These are phyloP conservation scores for Momotus momota DNA, from an alignment of 2,797 vertebrate genomes.

Conservation along the genomic window DNA sequence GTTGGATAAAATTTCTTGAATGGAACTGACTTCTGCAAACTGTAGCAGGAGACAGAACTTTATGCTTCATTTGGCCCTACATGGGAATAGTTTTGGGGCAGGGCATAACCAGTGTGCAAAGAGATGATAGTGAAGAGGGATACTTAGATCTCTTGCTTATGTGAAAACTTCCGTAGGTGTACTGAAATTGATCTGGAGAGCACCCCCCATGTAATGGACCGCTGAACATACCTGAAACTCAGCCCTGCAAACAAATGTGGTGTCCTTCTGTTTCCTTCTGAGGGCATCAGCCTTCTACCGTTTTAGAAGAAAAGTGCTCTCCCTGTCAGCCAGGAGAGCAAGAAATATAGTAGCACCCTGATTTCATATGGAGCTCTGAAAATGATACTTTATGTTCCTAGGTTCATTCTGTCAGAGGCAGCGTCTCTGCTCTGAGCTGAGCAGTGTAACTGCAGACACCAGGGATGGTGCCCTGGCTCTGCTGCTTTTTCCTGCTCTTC, in stretches of 20 bases:
- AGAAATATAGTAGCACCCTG: neutral
- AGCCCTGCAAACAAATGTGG: neutral
- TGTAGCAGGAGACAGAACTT: neutral
- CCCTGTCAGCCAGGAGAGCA: neutral
- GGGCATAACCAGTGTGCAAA: neutral
- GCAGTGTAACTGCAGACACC: neutral
- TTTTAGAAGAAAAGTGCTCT: neutral
- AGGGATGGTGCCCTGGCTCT: neutral
- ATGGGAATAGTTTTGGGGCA: neutral
- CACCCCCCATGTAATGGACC: fast-evolving
- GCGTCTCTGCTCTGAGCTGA: neutral
- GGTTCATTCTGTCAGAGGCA: neutral
- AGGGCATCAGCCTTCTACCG: neutral
- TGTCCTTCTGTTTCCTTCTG: neutral
- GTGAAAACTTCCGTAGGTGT: neutral
- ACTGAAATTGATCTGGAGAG: neutral
- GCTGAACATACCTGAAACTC: neutral
- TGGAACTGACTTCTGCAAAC: neutral
- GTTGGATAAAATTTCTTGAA: neutral
- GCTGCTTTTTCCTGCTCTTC: neutral
- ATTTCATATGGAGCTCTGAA: neutral
- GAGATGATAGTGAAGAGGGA: neutral
- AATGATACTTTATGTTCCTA: too few relatives aligned
- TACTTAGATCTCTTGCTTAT: neutral
- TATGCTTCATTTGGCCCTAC: neutral